Evolutionary conservation across 2,113 vertebrate species (phyloP), one percentile per base, ranked within the genome.

Genomic region (Charadrius vociferus): DNA sequence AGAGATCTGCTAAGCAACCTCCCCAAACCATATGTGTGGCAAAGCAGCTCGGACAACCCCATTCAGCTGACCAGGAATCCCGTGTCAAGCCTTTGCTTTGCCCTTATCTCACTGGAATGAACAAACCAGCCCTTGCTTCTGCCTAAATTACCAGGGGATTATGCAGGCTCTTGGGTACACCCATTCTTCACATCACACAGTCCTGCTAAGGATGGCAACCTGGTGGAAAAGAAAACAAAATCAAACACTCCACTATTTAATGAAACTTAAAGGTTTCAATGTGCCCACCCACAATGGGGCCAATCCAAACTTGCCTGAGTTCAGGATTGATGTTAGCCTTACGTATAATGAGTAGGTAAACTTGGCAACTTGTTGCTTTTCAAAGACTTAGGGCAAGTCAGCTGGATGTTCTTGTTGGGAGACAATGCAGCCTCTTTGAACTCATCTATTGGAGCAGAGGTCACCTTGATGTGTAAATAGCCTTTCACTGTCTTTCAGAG

Each of bases 171-270:
- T 58, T 49, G 37, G 56, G 36, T 81, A 72, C n/a, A 78, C 27
- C 52, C 39, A 34, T 94, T 84, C 68, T 71, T 88, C 77, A 79
- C 21, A 52, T 83, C 85, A 80, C 62, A 52, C 32, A 61, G 65
- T 45, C 80, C 73, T 87, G 61, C 55, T 91, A 89, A 95, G 68
- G 70, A 85, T 0, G 0, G 56, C 83, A 95, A 52, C 53, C 52
- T 79, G 30, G 61, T 85, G 62, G 77, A 94, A 96, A 95, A 78
- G 37, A 81, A 95, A 95, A 84, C 55, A 84, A 82, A 96, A 92
- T 84, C 75, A 86, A 91, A 81, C 63, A 66, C 47, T 86, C 50
- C n/a, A 45, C 39, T 7, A 4, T 92, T 71, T 77, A 93, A 93
- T 81, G 49, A 95, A 95, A 95, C 73, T 84, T 65, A 84, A 36